These are phyloP conservation scores for Asarcornis scutulata DNA, from an alignment of 2,113 vertebrate species.

Conservation along the genomic window DNA sequence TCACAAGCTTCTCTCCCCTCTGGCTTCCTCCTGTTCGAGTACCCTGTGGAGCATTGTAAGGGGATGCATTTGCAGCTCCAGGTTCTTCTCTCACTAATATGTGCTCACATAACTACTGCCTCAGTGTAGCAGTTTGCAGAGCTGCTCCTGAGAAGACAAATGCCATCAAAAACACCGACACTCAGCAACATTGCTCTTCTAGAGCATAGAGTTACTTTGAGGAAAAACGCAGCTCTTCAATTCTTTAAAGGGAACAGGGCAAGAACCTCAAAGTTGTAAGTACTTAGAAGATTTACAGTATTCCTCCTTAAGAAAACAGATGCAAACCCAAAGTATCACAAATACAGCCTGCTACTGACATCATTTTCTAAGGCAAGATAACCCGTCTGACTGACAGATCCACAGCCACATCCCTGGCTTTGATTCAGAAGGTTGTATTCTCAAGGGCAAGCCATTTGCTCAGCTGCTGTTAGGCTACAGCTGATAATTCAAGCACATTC, in stretches of 20 bases:
- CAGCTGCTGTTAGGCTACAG: not conserved
- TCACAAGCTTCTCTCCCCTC: not conserved
- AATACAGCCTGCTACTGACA: not conserved
- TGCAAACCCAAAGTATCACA: not conserved
- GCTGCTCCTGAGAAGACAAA: not conserved
- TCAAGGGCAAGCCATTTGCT: not conserved
- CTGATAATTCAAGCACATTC: not conserved
- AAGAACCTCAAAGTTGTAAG: not conserved
- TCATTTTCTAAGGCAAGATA: not conserved
- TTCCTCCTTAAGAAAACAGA: not conserved
- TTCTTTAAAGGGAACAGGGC: not conserved
- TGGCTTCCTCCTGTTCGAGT: not conserved
- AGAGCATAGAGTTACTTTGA: not conserved
- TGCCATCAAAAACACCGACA: not conserved
- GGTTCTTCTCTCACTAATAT: not conserved
- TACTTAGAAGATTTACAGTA: not conserved
- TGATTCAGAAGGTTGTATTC: not conserved
- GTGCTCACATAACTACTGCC: not conserved
- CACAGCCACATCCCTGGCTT: not conserved
- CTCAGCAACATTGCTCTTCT: not conserved
- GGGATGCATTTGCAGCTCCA: not conserved
- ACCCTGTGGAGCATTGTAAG: not conserved
- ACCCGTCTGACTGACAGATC: not conserved
- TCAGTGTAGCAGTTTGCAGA: not conserved
- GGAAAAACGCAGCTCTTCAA: not conserved